Evolutionary conservation across 2,797 vertebrate species (phyloP), one percentile per base, ranked within the genome.

Genomic region (Rhinoraja longicauda): DNA sequence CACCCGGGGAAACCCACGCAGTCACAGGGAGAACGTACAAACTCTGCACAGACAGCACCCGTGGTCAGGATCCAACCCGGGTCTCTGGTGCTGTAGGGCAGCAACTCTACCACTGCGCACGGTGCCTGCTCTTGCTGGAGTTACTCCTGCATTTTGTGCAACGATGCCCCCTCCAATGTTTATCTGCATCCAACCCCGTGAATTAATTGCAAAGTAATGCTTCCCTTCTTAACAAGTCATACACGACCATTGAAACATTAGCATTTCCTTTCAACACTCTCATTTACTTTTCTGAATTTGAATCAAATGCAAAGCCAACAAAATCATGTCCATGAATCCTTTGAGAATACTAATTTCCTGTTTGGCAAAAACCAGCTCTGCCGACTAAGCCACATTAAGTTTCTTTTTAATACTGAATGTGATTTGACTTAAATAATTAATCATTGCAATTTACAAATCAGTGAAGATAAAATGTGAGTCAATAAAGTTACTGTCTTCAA

Each of bases 381-480:
- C 72, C 92, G 10, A 73, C 90, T 15, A 39, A 53, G 70, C 24
- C 24, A n/a, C 53, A 59, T 45, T 53, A 72, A 29, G 45, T 92
- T 57, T 57, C 70, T 53, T 57, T 39, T 39, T 92, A 72, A 92
- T 73, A 75, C 19, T 75, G 67, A n/a, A 45, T 92, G 70, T 53
- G 70, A 57, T 4, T 53, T 92, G 26, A 12, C 73, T 92, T 92
- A 57, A 92, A 53, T 92, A 92, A 92, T 75, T 75, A 15, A 73
- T 57, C 72, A 92, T 92, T 75, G 36, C 39, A 75, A 53, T 92
- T 57, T 53, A 24, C 39, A 62, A 53, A 53, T 92, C 90, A 70
- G 21, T 12, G 21, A 10, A 36, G 9, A 73, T 92, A 8, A 92
- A 39, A 70, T 70, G 45, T 19, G 57, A 91, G 32, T 91, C 88